Base-by-base conservation (phyloP, 2,888 invertebrate species). In the Harmothoe impar region DNA sequence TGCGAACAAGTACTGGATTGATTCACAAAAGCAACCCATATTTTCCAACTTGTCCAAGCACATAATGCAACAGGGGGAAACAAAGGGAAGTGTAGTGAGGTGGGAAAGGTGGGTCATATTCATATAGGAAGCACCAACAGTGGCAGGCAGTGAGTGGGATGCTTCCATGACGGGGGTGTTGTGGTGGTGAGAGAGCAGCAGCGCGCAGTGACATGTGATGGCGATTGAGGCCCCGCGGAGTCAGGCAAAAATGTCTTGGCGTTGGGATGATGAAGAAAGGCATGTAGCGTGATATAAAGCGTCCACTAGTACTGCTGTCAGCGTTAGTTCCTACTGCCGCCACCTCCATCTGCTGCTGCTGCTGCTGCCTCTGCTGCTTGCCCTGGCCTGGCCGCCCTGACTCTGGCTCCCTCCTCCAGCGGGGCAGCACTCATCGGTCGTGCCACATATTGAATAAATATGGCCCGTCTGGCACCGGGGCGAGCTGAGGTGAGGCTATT, bases 391-490 rank as follows among this genome's bases (percentile, higher is more conserved):
- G 81, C 33, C 81, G 81, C 81, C 17, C 10, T 33, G 35, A 29
- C 78, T 35, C 35, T 10, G 43, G 43, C 43, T 25, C 31, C 33
- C 17, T 33, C 25, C 31, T 29, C 78, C 31, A 35, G 51, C 84
- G 84, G 43, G n/a, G 84, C 35, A 84, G 84, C 84, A 35, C 51
- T 51, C 35, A 51, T 51, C 35, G 84, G 84, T 84, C 84, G 84
- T 43, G 84, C 43, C 84, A 84, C 84, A 84, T 84, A 84, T 84
- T 84, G 84, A 84, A 84, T 84, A 84, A 84, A 84, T 84, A 84
- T 84, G 84, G 84, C 84, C 84, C 84, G 84, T 84, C 84, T 84
- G 84, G 84, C 84, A 84, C 29, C 43, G 35, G 84, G 84, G 84
- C 84, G 84, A 84, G 84, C 25, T 84, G 84, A 84, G 84, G 84